Evolutionary conservation across 2,888 invertebrate species (phyloP).

Genomic region (Acleris laterana): DNA sequence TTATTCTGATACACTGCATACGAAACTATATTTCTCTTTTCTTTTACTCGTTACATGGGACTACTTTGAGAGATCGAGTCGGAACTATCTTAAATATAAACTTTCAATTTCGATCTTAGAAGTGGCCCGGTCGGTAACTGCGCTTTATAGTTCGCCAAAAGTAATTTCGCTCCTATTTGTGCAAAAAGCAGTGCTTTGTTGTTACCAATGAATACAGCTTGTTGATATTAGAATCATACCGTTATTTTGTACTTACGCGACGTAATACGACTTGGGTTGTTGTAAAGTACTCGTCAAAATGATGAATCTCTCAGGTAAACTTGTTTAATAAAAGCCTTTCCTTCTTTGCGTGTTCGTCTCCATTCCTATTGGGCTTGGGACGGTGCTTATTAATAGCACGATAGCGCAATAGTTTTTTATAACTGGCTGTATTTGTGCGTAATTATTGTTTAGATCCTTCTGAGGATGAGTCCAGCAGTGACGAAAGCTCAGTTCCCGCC

Average conservation of each 20-base stretch:
- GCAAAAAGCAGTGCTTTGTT: not conserved
- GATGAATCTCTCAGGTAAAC: conserved; percentile 58
- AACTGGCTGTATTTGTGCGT: not conserved
- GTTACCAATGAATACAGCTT: not conserved
- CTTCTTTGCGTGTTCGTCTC: not conserved
- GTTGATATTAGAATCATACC: not conserved
- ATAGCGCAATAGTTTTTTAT: not conserved
- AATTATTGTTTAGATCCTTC: conserved; percentile 54
- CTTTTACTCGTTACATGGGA: too few relatives aligned
- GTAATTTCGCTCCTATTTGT: conserved; percentile 1
- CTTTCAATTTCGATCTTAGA: too few relatives aligned
- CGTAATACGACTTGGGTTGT: too few relatives aligned
- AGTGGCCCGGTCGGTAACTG: not conserved
- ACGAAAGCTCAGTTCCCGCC: conserved; percentile 60
- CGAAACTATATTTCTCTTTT: too few relatives aligned
- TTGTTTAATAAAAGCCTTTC: not conserved
- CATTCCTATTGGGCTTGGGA: not conserved
- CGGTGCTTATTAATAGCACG: not conserved
- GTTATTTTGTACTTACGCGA: too few relatives aligned
- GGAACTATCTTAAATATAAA: too few relatives aligned
- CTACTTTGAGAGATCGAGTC: too few relatives aligned
- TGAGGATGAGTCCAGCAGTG: conserved; percentile 73
- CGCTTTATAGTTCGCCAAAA: not conserved
- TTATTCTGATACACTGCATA: too few relatives aligned
- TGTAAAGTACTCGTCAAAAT: not conserved